A percentile compares a stretch with the other conserved stretches of the same genome.
Conservation (phyloP, 2,113 vertebrate species). For the Dicerorhinus sumatrensis region DNA sequence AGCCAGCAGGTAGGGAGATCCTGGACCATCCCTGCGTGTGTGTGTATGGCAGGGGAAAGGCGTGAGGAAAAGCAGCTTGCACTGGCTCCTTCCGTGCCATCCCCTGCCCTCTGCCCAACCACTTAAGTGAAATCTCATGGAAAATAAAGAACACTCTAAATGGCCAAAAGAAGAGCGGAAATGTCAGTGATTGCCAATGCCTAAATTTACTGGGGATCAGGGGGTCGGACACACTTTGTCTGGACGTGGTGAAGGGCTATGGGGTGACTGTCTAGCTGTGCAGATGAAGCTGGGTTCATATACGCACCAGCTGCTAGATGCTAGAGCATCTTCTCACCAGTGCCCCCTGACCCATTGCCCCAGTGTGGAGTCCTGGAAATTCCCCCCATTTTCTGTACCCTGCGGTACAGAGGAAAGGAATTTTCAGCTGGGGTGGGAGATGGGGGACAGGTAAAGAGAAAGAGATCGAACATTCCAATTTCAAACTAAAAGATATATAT, state of each 20-base stretch:
- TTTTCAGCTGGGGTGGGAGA: neutral
- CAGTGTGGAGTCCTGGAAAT: neutral
- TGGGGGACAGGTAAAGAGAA: neutral
- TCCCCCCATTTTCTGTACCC: neutral
- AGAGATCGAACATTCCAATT: neutral
- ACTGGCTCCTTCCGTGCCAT: neutral
- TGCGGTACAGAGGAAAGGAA: neutral
- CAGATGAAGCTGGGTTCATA: neutral
- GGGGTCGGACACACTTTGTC: neutral
- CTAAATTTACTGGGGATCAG: neutral
- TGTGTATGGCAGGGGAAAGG: neutral
- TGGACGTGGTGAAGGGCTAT: neutral
- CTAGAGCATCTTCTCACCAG: neutral
- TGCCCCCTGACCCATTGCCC: neutral
- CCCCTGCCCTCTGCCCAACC: neutral
- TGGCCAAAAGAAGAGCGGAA: neutral
- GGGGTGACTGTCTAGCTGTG: neutral
- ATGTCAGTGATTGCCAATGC: neutral
- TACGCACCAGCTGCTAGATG: neutral
- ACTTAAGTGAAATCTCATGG: neutral
- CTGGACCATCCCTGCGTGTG: neutral
- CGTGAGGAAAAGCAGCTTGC: neutral
- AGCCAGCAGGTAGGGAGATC: neutral
- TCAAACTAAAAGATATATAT: neutral
- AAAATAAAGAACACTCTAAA: neutral